Evolutionary conservation across 2,888 invertebrate genomes (phyloP), one percentile per base, ranked within the genome.

Genomic region (Phalera bucephala): DNA sequence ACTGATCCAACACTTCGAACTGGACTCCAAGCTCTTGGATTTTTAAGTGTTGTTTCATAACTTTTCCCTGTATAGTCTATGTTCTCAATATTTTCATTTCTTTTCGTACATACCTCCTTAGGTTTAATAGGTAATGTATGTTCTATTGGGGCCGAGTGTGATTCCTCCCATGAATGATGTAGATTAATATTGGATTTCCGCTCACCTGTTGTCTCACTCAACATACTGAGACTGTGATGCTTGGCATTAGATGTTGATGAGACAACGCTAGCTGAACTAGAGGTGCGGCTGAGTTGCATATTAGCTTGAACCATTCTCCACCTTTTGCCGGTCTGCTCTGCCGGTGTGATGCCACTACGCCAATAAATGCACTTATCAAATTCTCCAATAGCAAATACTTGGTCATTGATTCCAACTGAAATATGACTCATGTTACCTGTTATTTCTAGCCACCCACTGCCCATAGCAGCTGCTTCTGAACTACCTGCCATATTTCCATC

Each of bases 371-470:
- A 91, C 43, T 96, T 93, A 80, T 97, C 97, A 48, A 94, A 93
- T 27, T 93, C 93, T 3, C 97, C 96, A 54, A 97, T 93, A 7
- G 94, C 97, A 91, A 96, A 96, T 6, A 95, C 94, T 91, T 97
- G 97, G 84, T 97, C 97, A 81, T 96, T 96, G 8, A 93, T 91
- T 19, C 96, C 94, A 37, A 97, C 95, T n/a, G 96, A 95, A 29
- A 97, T 91, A 67, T 94, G 91, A 12, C 93, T 91, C 93, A 97
- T 95, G 72, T 94, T 93, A 28, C 96, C 96, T 43, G 96, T 94
- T 92, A 97, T 96, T 90, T 96, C 95, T 15, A 97, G 92, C 97
- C 97, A 97, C 14, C 95, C 94, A 65, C 91, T 94, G 2, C 97
- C 97, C 61, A 93, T 93, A 5, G 96, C 95, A 39, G 94, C 90